Evolutionary conservation across 2,797 vertebrate genomes (phyloP).

Genomic region (Kryptolebias ocellatus): DNA sequence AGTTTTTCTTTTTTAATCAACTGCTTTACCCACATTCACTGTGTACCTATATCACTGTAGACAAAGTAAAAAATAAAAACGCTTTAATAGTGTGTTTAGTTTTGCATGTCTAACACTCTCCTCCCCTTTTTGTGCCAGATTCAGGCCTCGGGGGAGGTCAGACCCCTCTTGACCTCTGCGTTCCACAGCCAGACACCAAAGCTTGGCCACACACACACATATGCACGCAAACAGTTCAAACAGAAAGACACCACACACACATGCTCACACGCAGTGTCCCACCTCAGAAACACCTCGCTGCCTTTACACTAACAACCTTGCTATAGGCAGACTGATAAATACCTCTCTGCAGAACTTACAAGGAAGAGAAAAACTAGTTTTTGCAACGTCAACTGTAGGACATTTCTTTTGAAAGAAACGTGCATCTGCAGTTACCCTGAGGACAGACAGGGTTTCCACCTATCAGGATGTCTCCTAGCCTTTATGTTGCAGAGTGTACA

Average conservation of each 20-base stretch:
- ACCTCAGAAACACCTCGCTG: slow-evolving; percentile 46
- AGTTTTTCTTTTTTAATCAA: background rate
- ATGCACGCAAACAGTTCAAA: slow-evolving; percentile 32
- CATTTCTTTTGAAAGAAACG: slow-evolving; percentile 7
- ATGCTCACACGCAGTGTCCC: slow-evolving; percentile 14
- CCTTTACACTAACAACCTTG: slow-evolving; percentile 17
- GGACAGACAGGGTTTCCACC: slow-evolving; percentile 52
- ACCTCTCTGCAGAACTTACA: slow-evolving; percentile 3
- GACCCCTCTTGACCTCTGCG: slow-evolving; percentile 79
- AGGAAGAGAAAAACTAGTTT: slow-evolving; percentile 23
- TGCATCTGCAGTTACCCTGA: slow-evolving; percentile 36
- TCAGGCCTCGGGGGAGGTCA: slow-evolving; percentile 74
- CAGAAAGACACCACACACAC: slow-evolving; percentile 18
- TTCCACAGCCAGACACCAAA: slow-evolving; percentile 71
- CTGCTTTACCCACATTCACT: slow-evolving; percentile 12
- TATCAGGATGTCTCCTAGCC: slow-evolving; percentile 47
- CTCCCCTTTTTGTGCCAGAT: slow-evolving; percentile 61
- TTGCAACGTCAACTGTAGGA: slow-evolving; percentile 20
- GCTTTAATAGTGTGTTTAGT: slow-evolving; percentile 2
- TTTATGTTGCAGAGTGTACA: slow-evolving; percentile 48
- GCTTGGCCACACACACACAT: slow-evolving; percentile 45
- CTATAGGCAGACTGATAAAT: slow-evolving; percentile 27
- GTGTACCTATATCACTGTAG: too few relatives aligned
- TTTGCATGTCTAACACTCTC: slow-evolving; percentile 32
- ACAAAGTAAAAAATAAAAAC: background rate